Conservation (phyloP, 2,888 invertebrate genomes). For the Trichacis sp. region DNA sequence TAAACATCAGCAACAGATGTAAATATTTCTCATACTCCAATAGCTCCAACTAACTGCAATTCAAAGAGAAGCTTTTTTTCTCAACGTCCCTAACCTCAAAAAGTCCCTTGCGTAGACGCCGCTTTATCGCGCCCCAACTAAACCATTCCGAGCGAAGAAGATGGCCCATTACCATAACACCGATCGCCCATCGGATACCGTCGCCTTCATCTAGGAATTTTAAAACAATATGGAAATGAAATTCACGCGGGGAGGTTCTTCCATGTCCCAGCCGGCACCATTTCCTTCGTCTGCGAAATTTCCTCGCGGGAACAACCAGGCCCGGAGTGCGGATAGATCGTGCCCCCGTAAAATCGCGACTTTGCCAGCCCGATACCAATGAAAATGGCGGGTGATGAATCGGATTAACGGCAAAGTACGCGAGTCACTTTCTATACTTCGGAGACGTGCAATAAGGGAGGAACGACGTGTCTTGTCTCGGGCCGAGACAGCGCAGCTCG, state of each 20-base stretch:
- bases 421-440: background rate
- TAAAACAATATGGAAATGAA: conserved; percentile 51
- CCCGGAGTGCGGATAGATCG: no score
- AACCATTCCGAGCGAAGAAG: conserved; percentile 22
- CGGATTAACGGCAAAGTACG: conserved; percentile 3
- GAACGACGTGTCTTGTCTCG: background rate
- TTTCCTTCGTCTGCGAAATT: conserved; percentile 6
- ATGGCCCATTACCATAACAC: conserved; percentile 56
- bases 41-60: no score
- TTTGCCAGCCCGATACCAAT: background rate
- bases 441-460: no score
- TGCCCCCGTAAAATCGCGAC: no score
- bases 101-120: background rate
- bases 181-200: conserved; percentile 54
- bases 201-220: conserved; percentile 51
- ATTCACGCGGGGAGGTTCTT: conserved; percentile 43
- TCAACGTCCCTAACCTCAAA: no score
- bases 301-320: no score
- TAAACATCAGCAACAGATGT: no score
- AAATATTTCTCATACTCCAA: no score
- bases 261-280: conserved; percentile 12
- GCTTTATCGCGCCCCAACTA: background rate
- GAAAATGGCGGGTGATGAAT: background rate
- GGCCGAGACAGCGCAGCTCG: conserved; percentile 24
- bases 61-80: no score